Base-by-base conservation (phyloP, 2,113 vertebrate genomes). In the Vicugna pacos region DNA sequence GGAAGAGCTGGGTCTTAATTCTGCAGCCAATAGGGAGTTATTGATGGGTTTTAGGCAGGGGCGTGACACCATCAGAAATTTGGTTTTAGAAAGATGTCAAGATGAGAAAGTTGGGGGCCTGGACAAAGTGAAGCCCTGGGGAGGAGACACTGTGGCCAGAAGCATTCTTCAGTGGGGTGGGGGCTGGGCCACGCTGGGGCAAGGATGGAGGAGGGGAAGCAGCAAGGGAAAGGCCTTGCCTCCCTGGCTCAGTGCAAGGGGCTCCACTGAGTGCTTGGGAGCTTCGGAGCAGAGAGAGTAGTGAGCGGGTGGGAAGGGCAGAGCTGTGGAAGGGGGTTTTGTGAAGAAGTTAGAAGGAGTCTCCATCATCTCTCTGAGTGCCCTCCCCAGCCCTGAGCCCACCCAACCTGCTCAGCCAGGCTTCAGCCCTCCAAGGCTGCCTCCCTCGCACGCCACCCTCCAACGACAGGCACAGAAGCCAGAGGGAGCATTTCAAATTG, bases 371-470 rank as follows among this genome's bases (percentile, higher is more conserved):
- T 38, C 12, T 28, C 6, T 28, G 42, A 73, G 52, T 0, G 0
- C 15, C 14, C 42, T 32, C 12, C 22, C n/a, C 76, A 19, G 35
- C 54, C 1, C 38, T 5, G 35, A 79, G n/a, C 30, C 58, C 26
- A n/a, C 46, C 32, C 38, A 11, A 28, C 46, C 48, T 70, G 87
- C 42, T 42, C 54, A 35, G 11, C 10, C 38, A 89, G 72, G 46
- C 67, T 26, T 2, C 5, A 20, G 11, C 20, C 5, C 35, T n/a
- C 0, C 30, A 10, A 73, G 92, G n/a, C 54, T 17, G 8, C 52
- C 32, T 32, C 38, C 35, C 35, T 30, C 24, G 14, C 8, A 2
- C 0, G 0, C 24, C 12, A 1, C 16, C 60, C 54, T 35, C 48
- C 54, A 5, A 1, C 28, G 28, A 62, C 1, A 26, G 35, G 32